Evolutionary conservation across 2,888 invertebrate genomes (phyloP).

Genomic region (Cerastis rubricosa): DNA sequence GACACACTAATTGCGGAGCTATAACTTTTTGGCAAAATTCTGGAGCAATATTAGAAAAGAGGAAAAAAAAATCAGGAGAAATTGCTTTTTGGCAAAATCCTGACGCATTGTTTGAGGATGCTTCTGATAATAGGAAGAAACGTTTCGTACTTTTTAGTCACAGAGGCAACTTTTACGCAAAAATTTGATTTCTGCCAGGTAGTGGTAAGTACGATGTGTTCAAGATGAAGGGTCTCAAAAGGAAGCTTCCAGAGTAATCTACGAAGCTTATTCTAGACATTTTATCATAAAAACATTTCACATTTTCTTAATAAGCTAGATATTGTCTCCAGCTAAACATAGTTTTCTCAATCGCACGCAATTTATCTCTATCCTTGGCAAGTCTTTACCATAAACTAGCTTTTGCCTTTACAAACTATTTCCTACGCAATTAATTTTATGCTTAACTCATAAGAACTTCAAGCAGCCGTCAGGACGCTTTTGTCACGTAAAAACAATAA

Average conservation of each 20-base stretch:
- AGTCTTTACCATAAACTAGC: background rate
- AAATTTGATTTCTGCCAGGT: background rate
- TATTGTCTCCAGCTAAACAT: background rate
- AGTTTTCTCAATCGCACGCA: background rate
- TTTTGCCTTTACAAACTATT: background rate
- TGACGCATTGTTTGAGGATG: background rate
- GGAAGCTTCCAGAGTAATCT: background rate
- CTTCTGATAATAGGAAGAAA: background rate
- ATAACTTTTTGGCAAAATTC: conserved; percentile 25
- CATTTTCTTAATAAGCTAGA: background rate
- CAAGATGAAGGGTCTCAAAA: background rate
- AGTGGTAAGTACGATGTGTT: no score
- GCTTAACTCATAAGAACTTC: conserved; percentile 1
- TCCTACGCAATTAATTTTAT: background rate
- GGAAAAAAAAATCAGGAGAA: no score
- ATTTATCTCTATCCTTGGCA: background rate
- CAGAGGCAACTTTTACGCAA: background rate
- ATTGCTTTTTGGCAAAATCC: no score
- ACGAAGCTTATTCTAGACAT: no score
- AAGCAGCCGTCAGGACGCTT: conserved; percentile 8
- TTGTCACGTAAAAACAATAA: conserved; percentile 50
- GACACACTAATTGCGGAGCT: conserved; percentile 54
- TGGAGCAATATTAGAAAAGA: background rate
- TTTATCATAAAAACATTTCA: background rate
- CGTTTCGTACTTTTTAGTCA: background rate